Base-by-base conservation (phyloP, 2,113 vertebrate genomes). In the Oreotrochilus melanogaster region DNA sequence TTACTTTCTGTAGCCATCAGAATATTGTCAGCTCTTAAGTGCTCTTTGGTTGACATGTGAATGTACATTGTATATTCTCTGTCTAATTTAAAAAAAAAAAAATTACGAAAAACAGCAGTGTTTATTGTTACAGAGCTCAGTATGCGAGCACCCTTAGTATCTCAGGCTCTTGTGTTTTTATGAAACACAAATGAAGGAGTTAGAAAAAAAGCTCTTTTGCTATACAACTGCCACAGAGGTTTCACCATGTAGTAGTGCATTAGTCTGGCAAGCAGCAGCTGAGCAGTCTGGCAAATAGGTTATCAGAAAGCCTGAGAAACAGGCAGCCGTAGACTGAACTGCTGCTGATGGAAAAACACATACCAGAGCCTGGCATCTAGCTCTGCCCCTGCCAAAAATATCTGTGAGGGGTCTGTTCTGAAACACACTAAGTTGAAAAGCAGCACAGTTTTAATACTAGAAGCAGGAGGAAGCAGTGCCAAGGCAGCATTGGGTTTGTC, bases 301-400 rank as follows among this genome's bases (percentile, higher is more conserved):
- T 88, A 7, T 43, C 18, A 14, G 21, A 8, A 62, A 61, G 54
- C 56, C 54, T 43, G 76, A 89, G 78, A 39, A 93, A 67, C 86
- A 83, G 66, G 30, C 33, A 66, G 58, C 62, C 2, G 7, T 62
- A n/a, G 43, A 27, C 54, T 43, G 69, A 75, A 19, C 60, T 62
- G 18, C 73, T 97, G 86, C 73, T 30, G 7, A 57, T 86, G 82
- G 78, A 94, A 95, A 96, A 95, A 80, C 42, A 33, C 51, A 54
- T 95, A 95, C 70, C 92, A 0, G 2, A 92, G 61, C 64, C 91
- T 85, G 84, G 51, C 14, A 13, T 76, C 91, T 18, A 47, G 82
- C 62, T 67, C 88, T 76, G 69, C 56, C 78, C 7, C 37, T 89
- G 85, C 86, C 85, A 62, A 28, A 96, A 80, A 82, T 83, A n/a